These are phyloP conservation scores for Lethrus apterus DNA, from an alignment of 1,140 invertebrate species.

Conservation along the genomic window DNA sequence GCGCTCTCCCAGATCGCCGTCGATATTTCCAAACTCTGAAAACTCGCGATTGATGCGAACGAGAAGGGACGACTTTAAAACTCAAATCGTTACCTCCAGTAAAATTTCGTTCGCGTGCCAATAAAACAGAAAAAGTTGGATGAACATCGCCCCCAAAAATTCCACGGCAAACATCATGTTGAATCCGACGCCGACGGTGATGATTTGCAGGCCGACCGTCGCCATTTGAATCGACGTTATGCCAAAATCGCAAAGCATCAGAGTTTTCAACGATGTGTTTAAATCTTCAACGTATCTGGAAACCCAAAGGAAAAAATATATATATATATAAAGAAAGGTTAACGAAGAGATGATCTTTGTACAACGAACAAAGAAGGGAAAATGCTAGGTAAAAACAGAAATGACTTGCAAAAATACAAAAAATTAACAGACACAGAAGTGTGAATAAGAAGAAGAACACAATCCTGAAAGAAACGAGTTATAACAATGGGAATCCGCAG, in stretches of 20 bases:
- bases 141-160: slow-evolving; percentile 32
- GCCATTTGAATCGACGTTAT: slow-evolving; percentile 11
- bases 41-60: not conserved
- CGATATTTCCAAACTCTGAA: slow-evolving; percentile 34
- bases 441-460: too few species aligned
- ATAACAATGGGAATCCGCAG: too few species aligned
- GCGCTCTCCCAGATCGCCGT: slow-evolving; percentile 32
- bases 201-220: slow-evolving; percentile 6
- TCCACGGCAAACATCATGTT: slow-evolving; percentile 32
- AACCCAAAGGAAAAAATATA: not conserved
- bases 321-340: too few species aligned
- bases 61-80: slow-evolving; percentile 7
- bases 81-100: slow-evolving; percentile 26
- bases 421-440: too few species aligned
- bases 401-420: too few species aligned
- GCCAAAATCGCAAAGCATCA: slow-evolving; percentile 8
- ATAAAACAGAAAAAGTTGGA: slow-evolving; percentile 38
- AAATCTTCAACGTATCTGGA: slow-evolving; percentile 8
- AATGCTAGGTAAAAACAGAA: too few species aligned
- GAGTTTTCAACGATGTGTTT: slow-evolving; percentile 1
- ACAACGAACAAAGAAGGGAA: too few species aligned
- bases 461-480: too few species aligned
- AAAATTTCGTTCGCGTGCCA: slow-evolving; percentile 37
- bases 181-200: slow-evolving; percentile 28
- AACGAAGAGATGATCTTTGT: too few species aligned